These are phyloP conservation scores for Coelopa pilipes DNA, from an alignment of 2,888 invertebrate genomes.

Conservation along the genomic window DNA sequence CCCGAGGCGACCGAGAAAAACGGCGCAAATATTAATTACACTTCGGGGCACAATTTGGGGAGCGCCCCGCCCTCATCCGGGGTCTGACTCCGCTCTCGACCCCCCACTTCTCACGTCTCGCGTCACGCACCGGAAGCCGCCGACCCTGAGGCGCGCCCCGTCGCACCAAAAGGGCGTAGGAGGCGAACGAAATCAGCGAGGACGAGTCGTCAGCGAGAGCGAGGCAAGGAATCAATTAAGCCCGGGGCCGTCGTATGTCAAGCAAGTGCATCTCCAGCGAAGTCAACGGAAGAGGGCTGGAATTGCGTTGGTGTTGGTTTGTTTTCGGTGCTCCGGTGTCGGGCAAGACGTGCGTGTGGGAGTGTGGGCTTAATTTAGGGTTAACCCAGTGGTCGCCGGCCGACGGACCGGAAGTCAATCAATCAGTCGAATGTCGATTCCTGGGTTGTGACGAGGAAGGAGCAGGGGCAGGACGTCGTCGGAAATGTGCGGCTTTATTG, in stretches of 20 bases:
- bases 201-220: no score
- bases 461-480: no score
- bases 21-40: no score
- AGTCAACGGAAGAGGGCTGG: conserved; percentile 25
- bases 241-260: background rate
- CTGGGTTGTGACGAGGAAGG: background rate
- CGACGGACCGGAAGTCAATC: conserved; percentile 28
- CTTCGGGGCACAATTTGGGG: no score
- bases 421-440: conserved; percentile 23
- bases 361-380: conserved; percentile 24
- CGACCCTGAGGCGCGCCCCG: no score
- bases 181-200: no score
- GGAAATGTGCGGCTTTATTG: background rate
- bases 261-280: conserved; percentile 28
- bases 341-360: background rate
- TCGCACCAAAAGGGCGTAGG: no score
- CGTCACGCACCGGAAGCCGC: no score
- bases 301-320: conserved; percentile 21
- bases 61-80: no score
- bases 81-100: no score
- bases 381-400: conserved; percentile 22
- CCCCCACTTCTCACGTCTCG: no score
- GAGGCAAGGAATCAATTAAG: conserved; percentile 29
- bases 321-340: background rate
- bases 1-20: no score